Evolutionary conservation across 2,113 vertebrate genomes (phyloP).

Genomic region (Centropus bengalensis): DNA sequence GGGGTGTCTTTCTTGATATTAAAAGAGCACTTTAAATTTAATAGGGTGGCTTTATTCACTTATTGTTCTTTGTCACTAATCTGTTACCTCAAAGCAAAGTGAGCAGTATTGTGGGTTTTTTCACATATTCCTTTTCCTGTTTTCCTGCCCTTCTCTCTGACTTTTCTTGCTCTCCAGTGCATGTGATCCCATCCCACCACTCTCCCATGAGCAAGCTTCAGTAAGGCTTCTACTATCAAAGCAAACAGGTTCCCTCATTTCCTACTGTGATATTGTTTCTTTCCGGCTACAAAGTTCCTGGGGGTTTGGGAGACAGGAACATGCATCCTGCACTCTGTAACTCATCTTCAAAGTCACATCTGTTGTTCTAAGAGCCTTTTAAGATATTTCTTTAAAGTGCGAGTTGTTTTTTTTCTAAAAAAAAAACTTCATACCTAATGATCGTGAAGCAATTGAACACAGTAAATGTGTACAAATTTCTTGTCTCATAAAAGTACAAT

Average conservation of each 20-base stretch:
- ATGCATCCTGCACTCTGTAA: background rate
- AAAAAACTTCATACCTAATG: background rate
- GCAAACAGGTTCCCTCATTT: background rate
- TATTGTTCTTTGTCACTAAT: background rate
- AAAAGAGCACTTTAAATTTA: slow-evolving; percentile 42
- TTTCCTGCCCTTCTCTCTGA: background rate
- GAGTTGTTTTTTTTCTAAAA: background rate
- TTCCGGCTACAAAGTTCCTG: background rate
- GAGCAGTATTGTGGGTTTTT: accelerated
- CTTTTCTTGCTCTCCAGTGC: background rate
- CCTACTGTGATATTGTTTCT: background rate
- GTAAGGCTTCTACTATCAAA: background rate
- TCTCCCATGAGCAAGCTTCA: background rate
- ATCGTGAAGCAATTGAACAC: background rate
- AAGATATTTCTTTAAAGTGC: slow-evolving; percentile 12
- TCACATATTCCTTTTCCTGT: background rate
- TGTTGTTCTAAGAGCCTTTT: slow-evolving; percentile 31
- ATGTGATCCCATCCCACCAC: background rate
- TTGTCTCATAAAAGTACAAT: background rate
- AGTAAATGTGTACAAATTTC: background rate
- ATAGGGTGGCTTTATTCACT: slow-evolving; percentile 22
- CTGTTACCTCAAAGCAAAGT: background rate
- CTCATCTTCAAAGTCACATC: slow-evolving; percentile 25
- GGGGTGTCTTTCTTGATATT: background rate
- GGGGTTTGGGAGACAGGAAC: background rate